These are phyloP conservation scores for Labia minor DNA, from an alignment of 2,888 invertebrate genomes.

Conservation along the genomic window DNA sequence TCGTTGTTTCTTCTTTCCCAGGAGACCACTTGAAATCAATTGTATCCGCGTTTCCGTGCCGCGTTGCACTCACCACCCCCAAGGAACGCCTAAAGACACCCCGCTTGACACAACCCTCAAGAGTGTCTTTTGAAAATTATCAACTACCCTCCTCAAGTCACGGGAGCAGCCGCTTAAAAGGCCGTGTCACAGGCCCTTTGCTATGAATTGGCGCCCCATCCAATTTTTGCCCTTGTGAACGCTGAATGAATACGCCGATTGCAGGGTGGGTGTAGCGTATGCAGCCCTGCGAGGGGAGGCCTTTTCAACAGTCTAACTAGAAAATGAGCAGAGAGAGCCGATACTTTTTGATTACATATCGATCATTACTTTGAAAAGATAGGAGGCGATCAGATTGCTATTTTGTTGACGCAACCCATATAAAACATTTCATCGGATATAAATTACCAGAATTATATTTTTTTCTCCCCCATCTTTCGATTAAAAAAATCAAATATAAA, in stretches of 20 bases:
- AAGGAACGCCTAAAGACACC: neutral
- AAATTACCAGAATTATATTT: neutral
- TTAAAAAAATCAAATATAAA: no score
- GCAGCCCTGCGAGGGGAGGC: no score
- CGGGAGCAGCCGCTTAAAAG: neutral
- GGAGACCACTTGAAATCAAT: conserved; percentile 2
- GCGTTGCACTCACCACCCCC: neutral
- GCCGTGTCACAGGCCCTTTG: conserved; percentile 6
- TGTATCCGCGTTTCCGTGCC: neutral
- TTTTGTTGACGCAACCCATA: neutral
- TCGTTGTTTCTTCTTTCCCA: neutral
- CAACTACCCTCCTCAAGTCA: neutral
- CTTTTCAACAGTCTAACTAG: neutral
- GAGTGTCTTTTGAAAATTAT: conserved; percentile 13
- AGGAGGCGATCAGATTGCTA: neutral
- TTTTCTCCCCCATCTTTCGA: neutral
- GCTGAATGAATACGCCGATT: no score
- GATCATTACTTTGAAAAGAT: neutral
- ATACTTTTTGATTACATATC: neutral
- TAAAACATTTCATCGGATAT: neutral
- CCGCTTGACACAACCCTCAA: neutral
- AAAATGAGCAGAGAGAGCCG: neutral
- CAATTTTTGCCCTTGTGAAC: no score
- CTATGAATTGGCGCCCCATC: neutral
- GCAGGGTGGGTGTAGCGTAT: no score